These are phyloP conservation scores for Zaprionus tsacasi DNA, from an alignment of 1,140 invertebrate species.

Conservation along the genomic window DNA sequence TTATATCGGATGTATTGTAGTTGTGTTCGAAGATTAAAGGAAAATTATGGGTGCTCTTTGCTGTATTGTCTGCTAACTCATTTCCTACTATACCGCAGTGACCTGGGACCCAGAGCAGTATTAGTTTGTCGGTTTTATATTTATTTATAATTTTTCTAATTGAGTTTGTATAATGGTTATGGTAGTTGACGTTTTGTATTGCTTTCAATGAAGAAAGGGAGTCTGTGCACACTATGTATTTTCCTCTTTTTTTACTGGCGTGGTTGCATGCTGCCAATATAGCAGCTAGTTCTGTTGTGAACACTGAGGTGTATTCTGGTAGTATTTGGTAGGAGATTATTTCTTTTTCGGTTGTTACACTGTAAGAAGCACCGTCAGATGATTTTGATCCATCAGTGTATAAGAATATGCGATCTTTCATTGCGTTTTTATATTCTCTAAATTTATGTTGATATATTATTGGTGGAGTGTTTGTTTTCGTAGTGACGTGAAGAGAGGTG, in stretches of 20 bases:
- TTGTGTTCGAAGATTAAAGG: no score
- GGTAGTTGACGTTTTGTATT: not conserved
- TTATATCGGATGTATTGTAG: no score
- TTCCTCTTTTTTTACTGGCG: not conserved
- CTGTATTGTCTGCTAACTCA: no score
- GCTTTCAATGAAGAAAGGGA: conserved; percentile 1
- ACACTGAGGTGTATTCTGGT: conserved; percentile 1
- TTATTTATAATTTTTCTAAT: not conserved
- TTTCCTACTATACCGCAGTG: no score
- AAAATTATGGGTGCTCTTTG: no score
- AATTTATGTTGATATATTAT: conserved; percentile 2
- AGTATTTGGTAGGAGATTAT: not conserved
- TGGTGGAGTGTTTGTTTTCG: not conserved
- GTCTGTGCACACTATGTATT: not conserved
- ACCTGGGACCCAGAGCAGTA: no score
- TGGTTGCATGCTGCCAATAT: conserved; percentile 1
- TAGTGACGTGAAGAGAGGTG: no score
- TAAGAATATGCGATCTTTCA: conserved; percentile 1
- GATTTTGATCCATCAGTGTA: not conserved
- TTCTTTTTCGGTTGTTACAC: not conserved
- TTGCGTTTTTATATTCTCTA: not conserved
- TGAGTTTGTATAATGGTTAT: conserved; percentile 2
- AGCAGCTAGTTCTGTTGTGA: not conserved
- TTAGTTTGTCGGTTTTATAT: no score
- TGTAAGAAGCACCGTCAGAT: conserved; percentile 1